Base-by-base conservation (phyloP, 2,797 vertebrate species). In the Pitangus sulphuratus region DNA sequence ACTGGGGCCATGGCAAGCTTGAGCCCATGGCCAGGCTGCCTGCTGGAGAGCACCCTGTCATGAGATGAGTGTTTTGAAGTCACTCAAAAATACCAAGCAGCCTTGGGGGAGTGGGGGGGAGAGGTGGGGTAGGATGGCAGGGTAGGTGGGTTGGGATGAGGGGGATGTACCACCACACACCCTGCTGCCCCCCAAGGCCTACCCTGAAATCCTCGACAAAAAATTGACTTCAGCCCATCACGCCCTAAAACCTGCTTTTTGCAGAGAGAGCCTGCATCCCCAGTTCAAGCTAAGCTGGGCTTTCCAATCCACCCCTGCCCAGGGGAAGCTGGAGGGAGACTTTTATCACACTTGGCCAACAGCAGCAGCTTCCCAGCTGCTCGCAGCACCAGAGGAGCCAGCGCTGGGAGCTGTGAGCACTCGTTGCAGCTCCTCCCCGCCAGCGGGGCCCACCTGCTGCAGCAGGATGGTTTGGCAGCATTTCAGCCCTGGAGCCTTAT, bases 311-410 rank as follows among this genome's bases (percentile, higher is more conserved):
- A 40, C 13, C 47, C 9, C 2, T 85, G 44, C 64, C 47, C 60
- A 76, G 40, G 15, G 31, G 54, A 39, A n/a, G 45, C 17, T 79
- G 71, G 35, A 85, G 39, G 35, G 51, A 90, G 68, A 58, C 68
- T 90, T 87, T 91, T 90, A 72, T 45, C 93, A 74, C 53, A 60
- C 82, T 87, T 93, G 89, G 89, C 89, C 71, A 72, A 12, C 5
- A 8, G 26, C 66, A 89, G 91, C 78, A 65, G 54, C 77, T 92
- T 69, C 84, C 86, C 95, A 96, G 95, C 92, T 90, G 86, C 87
- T 94, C 3, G 0, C 35, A 89, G 84, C 53, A 56, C 5, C 11
- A 16, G 71, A 80, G 71, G 28, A 84, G 89, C 54, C 84, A 62
- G 44, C 8, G 3, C 69, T 64, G 54, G 64, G 85, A 80, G 72